Percentiles rank a stretch among this genome's conserved stretches.
phyloP scores from a whole-genome alignment of 2,797 vertebrate species.

The Ataeniobius toweri region DNA sequence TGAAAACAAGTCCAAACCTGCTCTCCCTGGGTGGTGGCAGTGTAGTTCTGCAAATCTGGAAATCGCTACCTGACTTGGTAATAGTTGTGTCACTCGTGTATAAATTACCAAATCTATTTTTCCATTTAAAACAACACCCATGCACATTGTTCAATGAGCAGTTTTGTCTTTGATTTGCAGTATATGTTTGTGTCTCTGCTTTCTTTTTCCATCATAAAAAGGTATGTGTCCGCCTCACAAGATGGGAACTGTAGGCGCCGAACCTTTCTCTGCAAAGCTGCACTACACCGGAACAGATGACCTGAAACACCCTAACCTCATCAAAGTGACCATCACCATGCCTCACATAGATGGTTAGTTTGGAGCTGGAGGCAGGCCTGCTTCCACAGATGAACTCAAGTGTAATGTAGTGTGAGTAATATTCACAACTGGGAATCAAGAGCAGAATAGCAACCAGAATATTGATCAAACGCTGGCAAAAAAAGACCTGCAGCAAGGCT shows the following conservation, averaged over 20 bases:
- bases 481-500: slow-evolving; percentile 41
- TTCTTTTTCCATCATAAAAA: slow-evolving; percentile 50
- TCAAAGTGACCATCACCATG: slow-evolving; percentile 93
- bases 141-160: neutral
- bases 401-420: slow-evolving; percentile 63
- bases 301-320: slow-evolving; percentile 86
- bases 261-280: slow-evolving; percentile 94
- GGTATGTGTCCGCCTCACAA: slow-evolving; percentile 92
- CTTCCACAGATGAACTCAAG: slow-evolving; percentile 48
- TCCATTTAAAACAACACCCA: slow-evolving; percentile 1
- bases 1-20: slow-evolving; percentile 35
- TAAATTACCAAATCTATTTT: slow-evolving; percentile 9
- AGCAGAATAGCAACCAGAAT: slow-evolving; percentile 61
- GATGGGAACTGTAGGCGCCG: slow-evolving; percentile 89
- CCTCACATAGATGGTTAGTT: slow-evolving; percentile 92
- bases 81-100: neutral
- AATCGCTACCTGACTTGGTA: slow-evolving; percentile 15
- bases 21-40: slow-evolving; percentile 16
- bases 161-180: neutral
- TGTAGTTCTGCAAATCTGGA: slow-evolving; percentile 39
- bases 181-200: slow-evolving; percentile 15
- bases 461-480: slow-evolving; percentile 40
- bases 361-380: slow-evolving; percentile 48
- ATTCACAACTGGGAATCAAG: slow-evolving; percentile 58
- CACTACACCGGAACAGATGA: slow-evolving; percentile 91